A percentile compares a stretch with the other conserved stretches of the same genome.
phyloP scores from a whole-genome alignment of 1,140 invertebrate species.

The Spodoptera litura region DNA sequence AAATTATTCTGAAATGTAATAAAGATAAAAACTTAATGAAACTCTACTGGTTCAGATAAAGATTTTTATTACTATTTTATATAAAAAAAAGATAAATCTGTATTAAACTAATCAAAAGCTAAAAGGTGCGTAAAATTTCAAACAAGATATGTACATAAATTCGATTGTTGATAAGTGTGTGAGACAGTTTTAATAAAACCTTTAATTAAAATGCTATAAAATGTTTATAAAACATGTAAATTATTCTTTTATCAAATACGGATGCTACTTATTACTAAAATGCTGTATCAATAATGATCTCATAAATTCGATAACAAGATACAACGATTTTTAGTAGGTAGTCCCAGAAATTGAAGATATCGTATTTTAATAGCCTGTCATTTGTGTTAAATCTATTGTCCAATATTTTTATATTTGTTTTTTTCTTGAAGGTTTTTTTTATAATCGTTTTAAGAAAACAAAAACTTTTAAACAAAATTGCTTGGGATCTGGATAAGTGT shows the following conservation, averaged over 20 bases:
- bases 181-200: conserved; percentile 25
- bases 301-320: too few species aligned
- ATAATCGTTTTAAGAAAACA: too few species aligned
- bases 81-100: conserved; percentile 26
- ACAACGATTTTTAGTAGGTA: too few species aligned
- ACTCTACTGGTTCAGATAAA: conserved; percentile 12
- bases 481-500: too few species aligned
- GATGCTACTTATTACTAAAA: too few species aligned
- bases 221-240: neutral
- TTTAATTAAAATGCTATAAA: conserved; percentile 40
- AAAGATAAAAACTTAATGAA: conserved; percentile 40
- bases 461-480: too few species aligned
- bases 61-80: conserved; percentile 35
- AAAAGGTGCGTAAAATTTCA: conserved; percentile 28
- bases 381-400: too few species aligned
- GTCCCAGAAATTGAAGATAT: too few species aligned
- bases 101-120: conserved; percentile 31
- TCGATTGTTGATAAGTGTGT: conserved; percentile 26
- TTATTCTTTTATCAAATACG: conserved; percentile 22
- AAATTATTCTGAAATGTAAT: conserved; percentile 25
- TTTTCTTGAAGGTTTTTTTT: too few species aligned
- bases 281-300: too few species aligned
- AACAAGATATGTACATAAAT: neutral
- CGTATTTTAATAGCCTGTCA: too few species aligned
- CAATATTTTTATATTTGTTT: too few species aligned